These are phyloP conservation scores for Patella caerulea DNA, from an alignment of 2,888 invertebrate species.

Conservation along the genomic window DNA sequence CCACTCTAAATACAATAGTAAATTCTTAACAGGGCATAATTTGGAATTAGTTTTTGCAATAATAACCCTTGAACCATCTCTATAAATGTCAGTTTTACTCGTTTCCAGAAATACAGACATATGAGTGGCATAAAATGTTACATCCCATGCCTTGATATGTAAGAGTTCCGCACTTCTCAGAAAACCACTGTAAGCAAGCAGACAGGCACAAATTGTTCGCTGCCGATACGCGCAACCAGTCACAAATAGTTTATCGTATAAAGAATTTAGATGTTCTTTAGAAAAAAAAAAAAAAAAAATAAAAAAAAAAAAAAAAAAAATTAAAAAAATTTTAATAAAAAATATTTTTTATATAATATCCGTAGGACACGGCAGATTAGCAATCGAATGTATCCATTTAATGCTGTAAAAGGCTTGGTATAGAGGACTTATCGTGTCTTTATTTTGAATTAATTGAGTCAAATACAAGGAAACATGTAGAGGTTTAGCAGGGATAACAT, in stretches of 20 bases:
- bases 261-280: not conserved
- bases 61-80: too few relatives aligned
- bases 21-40: too few relatives aligned
- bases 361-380: constrained; percentile 11
- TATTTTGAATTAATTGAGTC: constrained; percentile 17
- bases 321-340: too few relatives aligned
- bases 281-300: too few relatives aligned
- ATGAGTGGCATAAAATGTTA: not conserved
- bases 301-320: too few relatives aligned
- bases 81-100: too few relatives aligned
- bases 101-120: too few relatives aligned
- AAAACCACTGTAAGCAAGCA: not conserved
- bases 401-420: constrained; percentile 23
- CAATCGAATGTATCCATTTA: not conserved
- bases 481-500: constrained; percentile 13
- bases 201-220: not conserved
- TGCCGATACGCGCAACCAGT: not conserved
- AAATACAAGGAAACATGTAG: constrained; percentile 18
- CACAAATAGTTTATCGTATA: not conserved
- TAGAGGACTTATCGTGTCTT: constrained; percentile 16
- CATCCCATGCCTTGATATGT: not conserved
- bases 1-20: too few relatives aligned
- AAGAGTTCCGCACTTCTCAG: not conserved
- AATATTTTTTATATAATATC: too few relatives aligned
- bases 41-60: too few relatives aligned